Conservation (phyloP, 2,113 vertebrate species). For the Notarius quadriscutis region DNA sequence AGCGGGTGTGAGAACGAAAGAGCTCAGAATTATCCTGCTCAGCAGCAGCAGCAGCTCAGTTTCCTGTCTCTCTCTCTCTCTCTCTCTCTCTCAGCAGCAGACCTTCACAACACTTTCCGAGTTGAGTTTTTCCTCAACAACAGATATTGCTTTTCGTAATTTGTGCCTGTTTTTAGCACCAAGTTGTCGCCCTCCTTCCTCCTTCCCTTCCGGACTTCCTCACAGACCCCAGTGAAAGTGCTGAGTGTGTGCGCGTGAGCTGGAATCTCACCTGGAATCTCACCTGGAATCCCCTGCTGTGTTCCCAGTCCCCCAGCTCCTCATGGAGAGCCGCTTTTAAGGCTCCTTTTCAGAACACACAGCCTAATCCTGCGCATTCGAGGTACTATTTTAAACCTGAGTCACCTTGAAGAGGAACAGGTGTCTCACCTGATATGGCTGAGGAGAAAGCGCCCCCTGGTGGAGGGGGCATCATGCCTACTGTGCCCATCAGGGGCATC, state of each 20-base stretch:
- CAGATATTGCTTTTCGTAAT: neutral
- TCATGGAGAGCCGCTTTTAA: neutral
- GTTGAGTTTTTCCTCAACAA: neutral
- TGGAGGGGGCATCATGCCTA: conserved; percentile 70
- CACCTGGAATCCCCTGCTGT: neutral
- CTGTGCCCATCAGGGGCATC: conserved; percentile 90
- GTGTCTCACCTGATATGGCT: conserved; percentile 64
- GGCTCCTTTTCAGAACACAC: conserved; percentile 26
- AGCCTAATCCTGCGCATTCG: neutral
- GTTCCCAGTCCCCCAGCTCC: neutral
- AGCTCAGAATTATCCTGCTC: neutral
- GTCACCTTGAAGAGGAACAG: conserved; percentile 65
- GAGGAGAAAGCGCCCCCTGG: conserved; percentile 30
- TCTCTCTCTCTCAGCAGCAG: neutral
- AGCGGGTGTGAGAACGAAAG: too few relatives aligned
- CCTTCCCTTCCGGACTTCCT: neutral
- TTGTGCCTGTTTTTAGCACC: neutral
- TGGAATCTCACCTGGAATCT: neutral
- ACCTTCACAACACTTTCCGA: neutral
- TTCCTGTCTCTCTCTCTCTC: conserved; percentile 5
- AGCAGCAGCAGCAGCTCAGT: neutral
- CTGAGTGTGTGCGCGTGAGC: neutral
- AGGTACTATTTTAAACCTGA: neutral
- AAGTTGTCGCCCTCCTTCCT: neutral
- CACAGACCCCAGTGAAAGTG: neutral